These are phyloP conservation scores for Caranx melampygus DNA, from an alignment of 2,113 vertebrate species.

Conservation along the genomic window DNA sequence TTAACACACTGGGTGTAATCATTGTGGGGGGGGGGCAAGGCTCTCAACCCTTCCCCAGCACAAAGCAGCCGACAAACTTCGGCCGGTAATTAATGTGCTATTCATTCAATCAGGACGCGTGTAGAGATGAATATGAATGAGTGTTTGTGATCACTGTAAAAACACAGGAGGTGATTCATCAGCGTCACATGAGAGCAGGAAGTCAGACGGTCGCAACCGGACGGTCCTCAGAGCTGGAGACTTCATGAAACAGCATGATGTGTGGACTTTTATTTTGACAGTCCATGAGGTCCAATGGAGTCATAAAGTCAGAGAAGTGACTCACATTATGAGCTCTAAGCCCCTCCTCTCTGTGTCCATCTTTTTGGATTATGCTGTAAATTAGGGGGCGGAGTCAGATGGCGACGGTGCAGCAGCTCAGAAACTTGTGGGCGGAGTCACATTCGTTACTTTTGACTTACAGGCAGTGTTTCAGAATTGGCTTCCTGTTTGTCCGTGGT, in stretches of 20 bases:
- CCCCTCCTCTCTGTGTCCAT: too few species aligned
- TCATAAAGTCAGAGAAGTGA: too few species aligned
- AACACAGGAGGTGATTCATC: neutral
- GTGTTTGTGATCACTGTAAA: neutral
- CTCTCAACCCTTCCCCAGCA: neutral
- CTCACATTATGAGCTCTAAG: neutral
- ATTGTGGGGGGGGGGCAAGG: neutral
- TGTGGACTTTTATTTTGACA: too few species aligned
- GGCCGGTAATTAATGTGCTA: conserved; percentile 2
- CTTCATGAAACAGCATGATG: too few species aligned
- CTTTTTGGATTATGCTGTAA: too few species aligned
- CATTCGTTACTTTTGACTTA: too few species aligned
- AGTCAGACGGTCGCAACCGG: neutral
- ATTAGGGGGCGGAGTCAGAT: neutral
- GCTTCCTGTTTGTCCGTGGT: too few species aligned
- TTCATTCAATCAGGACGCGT: neutral
- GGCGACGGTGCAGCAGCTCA: too few species aligned
- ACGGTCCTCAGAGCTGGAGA: too few species aligned
- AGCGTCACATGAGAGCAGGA: neutral
- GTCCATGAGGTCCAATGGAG: too few species aligned
- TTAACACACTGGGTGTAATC: conserved; percentile 35
- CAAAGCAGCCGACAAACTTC: neutral
- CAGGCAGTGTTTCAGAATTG: too few species aligned
- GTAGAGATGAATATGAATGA: conserved; percentile 19
- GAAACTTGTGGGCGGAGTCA: too few species aligned